Base-by-base conservation (phyloP, 1,140 invertebrate genomes). In the Pemphigus obesinymphae region DNA sequence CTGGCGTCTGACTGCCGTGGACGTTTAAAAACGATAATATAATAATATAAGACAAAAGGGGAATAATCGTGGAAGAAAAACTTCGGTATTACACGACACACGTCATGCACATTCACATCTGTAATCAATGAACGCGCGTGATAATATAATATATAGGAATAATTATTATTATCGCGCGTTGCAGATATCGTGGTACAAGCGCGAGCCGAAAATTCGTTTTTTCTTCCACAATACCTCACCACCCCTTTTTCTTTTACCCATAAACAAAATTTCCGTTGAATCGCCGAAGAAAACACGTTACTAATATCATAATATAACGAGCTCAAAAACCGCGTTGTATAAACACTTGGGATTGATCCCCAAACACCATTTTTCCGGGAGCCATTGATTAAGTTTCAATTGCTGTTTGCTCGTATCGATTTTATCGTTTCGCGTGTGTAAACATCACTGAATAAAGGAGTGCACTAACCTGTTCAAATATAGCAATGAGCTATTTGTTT, bases 391-490 rank as follows among this genome's bases (percentile, higher is more conserved):
- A 75, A 75, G 72, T 75, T 75, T 75, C 26, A 75, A 75, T 31
- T 75, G 45, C 26, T 75, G 15, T 75, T 75, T 75, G 29, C 72
- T 75, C 29, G 43, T 78, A 76, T 78, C 53, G 75, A 78, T 78
- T 78, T 78, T 61, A 78, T 78, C 75, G 34, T 26, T 34, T n/a
- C n/a, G n/a, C 53, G 3, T 55, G n/a, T 34, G 75, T 37, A 53
- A 78, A 78, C 75, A 78, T 58, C n/a, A 37, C 53, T 13, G 48
- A 78, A 78, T n/a, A n/a, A 78, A 78, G 31, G 75, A 78, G 75
- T 78, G 75, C 75, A 40, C 75, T 78, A 78, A 58, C 75, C 75
- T 78, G 75, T 78, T 78, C 75, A 78, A 78, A 78, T 58, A n/a
- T n/a, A 78, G 13, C 75, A 58, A 34, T 15, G 50, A 70, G 13